Evolutionary conservation across 2,113 vertebrate species (phyloP), one percentile per base, ranked within the genome.

Genomic region (Turdus rufiventris): DNA sequence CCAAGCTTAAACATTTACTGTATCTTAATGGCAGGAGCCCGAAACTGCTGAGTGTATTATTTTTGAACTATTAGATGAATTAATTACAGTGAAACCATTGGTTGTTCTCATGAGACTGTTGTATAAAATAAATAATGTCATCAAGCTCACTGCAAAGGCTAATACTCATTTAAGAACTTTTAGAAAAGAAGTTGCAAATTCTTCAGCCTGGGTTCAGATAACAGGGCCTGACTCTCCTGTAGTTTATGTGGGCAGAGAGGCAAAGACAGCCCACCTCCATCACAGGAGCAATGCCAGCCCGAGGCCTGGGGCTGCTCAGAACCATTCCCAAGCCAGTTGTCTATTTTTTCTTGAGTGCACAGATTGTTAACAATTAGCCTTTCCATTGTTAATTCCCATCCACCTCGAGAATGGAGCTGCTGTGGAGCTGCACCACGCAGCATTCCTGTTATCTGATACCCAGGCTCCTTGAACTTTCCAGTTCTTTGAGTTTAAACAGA

Each of bases 401-500:
- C 45, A 60, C 42, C 36, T 73, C 72, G 24, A 80, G 85, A 45
- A 56, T 0, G 4, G 71, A 83, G 76, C 31, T 8, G 5, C 61
- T 83, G 73, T 4, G 18, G 71, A 89, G 77, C 72, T 56, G 56
- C 54, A 47, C 34, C 36, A 63, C 0, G 0, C 91, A 94, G 47
- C 74, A 13, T 43, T 93, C 68, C 65, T 92, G 74, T 97, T 97
- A 95, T 96, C 93, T 95, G 86, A 96, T 91, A 94, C 58, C 73
- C 50, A 33, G 56, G 47, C 60, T 97, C 71, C 86, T 73, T 50
- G n/a, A 96, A 93, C 72, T 61, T 79, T 84, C 88, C 91, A 97
- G 85, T 53, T 96, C 91, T 73, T 81, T 96, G 93, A 97, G 92
- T 88, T 95, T 96, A 96, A 97, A 94, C 93, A 97, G 95, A 96